A percentile compares a stretch with the other conserved stretches of the same genome.
Evolutionary conservation across 2,113 vertebrate species (phyloP).

Genomic region (Butastur rufipennis): DNA sequence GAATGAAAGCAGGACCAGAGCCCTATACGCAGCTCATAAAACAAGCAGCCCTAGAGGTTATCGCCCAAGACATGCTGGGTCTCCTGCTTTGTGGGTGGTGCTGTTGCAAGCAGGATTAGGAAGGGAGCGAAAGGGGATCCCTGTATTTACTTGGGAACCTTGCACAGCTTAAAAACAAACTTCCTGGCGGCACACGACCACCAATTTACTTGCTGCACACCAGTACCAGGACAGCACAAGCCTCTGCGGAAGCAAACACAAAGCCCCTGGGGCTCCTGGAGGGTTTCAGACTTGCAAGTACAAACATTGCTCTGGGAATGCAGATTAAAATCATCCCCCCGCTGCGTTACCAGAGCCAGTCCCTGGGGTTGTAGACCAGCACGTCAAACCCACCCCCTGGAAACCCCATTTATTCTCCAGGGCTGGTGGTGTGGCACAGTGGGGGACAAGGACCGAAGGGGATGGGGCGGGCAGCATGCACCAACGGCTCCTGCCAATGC

Average conservation of each 20-base stretch:
- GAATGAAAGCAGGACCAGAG: neutral
- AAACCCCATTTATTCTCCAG: neutral
- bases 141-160: neutral
- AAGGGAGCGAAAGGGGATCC: neutral
- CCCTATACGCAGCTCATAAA: neutral
- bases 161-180: neutral
- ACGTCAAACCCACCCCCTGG: neutral
- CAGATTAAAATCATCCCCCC: neutral
- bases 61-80: accelerated
- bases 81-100: neutral
- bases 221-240: neutral
- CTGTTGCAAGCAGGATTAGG: neutral
- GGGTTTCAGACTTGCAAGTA: neutral
- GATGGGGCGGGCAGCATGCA: neutral
- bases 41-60: neutral
- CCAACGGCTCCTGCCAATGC: neutral
- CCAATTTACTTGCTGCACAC: neutral
- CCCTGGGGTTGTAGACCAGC: neutral
- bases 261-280: neutral
- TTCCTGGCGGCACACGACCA: neutral
- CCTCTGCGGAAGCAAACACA: neutral
- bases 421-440: neutral
- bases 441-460: accelerated
- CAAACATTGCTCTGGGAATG: neutral
- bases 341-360: accelerated